Percentiles rank a stretch among this genome's conserved stretches.
Conservation (phyloP, 2,113 vertebrate species). For the Tychaedon coryphoeus region DNA sequence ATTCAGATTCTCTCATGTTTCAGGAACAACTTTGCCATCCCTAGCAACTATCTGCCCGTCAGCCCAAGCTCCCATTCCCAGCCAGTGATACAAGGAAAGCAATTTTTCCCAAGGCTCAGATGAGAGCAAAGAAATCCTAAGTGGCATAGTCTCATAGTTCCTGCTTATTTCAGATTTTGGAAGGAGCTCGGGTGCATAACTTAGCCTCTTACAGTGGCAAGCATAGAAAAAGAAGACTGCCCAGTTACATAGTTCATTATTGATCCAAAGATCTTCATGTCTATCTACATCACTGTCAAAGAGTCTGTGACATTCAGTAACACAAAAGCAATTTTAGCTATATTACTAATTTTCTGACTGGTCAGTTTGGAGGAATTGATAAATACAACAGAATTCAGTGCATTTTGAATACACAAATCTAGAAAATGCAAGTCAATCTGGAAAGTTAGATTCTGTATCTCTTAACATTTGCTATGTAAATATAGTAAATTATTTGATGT, state of each 20-base stretch:
- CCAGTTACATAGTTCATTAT: not conserved
- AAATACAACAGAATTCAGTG: not conserved
- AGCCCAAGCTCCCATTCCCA: not conserved
- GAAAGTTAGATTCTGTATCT: not conserved
- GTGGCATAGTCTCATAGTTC: not conserved
- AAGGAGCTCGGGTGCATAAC: not conserved
- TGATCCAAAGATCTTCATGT: not conserved
- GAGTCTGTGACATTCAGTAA: not conserved
- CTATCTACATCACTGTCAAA: not conserved
- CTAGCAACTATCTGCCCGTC: not conserved
- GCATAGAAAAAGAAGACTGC: accelerated
- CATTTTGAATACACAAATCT: not conserved
- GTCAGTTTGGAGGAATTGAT: not conserved
- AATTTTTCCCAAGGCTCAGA: not conserved
- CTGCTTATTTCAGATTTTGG: not conserved
- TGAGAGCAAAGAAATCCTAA: not conserved
- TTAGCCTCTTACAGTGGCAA: not conserved
- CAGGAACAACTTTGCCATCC: not conserved
- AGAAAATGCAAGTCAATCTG: not conserved
- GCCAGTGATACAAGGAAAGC: not conserved
- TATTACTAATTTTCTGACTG: not conserved
- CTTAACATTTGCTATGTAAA: not conserved
- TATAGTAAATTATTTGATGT: not conserved
- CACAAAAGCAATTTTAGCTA: not conserved
- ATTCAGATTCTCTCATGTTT: not conserved